Percentiles rank a stretch among this genome's conserved stretches.
Conservation (phyloP, 2,113 vertebrate species). For the Phalacrocorax pelagicus region DNA sequence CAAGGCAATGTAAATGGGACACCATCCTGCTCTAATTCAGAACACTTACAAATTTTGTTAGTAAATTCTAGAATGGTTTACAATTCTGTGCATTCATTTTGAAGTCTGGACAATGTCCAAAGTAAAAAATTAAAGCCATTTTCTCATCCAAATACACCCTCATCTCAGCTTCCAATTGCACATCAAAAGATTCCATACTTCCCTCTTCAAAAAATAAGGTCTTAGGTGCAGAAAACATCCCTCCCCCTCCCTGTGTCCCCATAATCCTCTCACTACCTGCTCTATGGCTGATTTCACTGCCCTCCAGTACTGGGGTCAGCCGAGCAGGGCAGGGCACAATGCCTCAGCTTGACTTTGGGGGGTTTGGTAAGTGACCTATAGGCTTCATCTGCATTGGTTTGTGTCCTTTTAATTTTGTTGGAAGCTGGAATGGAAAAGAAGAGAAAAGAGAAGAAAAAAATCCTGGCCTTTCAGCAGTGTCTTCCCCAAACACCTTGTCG, state of each 20-base stretch:
- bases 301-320: neutral
- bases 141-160: neutral
- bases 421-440: neutral
- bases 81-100: conserved; percentile 7
- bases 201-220: neutral
- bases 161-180: neutral
- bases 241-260: neutral
- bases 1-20: neutral
- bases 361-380: neutral
- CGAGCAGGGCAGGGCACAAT: neutral
- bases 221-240: neutral
- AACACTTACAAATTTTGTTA: neutral
- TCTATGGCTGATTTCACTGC: neutral
- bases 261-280: neutral
- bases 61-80: conserved; percentile 31
- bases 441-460: neutral
- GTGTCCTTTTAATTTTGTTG: neutral
- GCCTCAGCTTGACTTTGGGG: neutral
- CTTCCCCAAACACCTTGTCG: neutral
- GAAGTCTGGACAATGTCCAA: neutral
- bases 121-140: conserved; percentile 1
- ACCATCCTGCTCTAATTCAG: neutral
- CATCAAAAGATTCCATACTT: neutral
- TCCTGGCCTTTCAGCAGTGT: neutral
- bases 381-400: neutral